Evolutionary conservation across 2,888 invertebrate genomes (phyloP), one percentile per base, ranked within the genome.

Genomic region (Pheosia tremula): DNA sequence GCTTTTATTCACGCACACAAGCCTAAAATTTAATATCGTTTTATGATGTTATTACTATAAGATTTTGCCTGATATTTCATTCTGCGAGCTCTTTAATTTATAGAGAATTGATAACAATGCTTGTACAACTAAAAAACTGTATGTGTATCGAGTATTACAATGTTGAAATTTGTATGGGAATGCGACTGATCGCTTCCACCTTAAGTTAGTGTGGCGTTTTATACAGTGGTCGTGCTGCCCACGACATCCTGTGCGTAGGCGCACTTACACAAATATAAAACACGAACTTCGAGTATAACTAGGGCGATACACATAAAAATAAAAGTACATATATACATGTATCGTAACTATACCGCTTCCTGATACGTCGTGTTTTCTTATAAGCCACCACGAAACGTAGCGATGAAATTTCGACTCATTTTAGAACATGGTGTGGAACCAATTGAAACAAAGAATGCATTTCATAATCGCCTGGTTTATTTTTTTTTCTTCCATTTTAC

Each of bases 391-490:
- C 41, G 24, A 38, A 6, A 56, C 56, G 8, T 13, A 56, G 24
- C n/a, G 55, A 38, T 11, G 39, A 38, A 39, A 39, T 7, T 53
- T 53, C 47, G 24, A 24, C 10, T 9, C 8, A 7, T 5, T 4
- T 37, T 37, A 10, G 37, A 37, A 8, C 11, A 8, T 37, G 4
- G 43, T 9, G 77, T 62, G 59, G 65, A 60, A 73, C 64, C 52
- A 78, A 85, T 71, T 78, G 68, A 87, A 86, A 88, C 82, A 86
- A 85, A 83, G 64, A 64, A 59, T 77, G 73, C 75, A 79, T 87
- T 86, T 87, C 84, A 83, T 81, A 89, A 91, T 91, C 92, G 90
- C 90, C 92, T 82, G 84, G 74, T 91, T 91, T 89, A 91, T 90
- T 54, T 11, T 89, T 81, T 85, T 85, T 84, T 81, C 77, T 24